These are phyloP conservation scores for Tokudaia muenninki DNA, from an alignment of 2,797 vertebrate genomes.

Conservation along the genomic window DNA sequence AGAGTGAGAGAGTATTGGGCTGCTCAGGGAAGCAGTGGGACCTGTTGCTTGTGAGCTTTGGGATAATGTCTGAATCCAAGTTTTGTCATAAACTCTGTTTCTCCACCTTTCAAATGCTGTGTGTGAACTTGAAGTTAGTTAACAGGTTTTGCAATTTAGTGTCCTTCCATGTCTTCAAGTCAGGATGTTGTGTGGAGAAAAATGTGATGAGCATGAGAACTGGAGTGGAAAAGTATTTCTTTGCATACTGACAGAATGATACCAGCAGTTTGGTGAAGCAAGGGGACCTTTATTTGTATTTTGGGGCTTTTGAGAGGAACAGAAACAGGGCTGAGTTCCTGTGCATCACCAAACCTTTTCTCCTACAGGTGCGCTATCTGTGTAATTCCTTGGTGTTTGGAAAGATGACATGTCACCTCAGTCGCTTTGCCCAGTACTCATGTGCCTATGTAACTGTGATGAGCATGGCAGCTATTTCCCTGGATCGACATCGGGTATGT, in stretches of 20 bases:
- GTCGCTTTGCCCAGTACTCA: conserved; percentile 91
- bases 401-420: conserved; percentile 90
- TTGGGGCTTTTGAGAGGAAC: neutral
- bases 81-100: conserved; percentile 7
- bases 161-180: neutral
- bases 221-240: conserved; percentile 23
- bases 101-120: neutral
- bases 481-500: conserved; percentile 90
- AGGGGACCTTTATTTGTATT: conserved; percentile 20
- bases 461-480: conserved; percentile 90
- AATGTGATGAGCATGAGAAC: neutral
- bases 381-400: conserved; percentile 91
- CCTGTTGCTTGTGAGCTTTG: conserved; percentile 30
- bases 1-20: neutral
- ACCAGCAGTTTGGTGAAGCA: neutral
- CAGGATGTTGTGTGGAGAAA: neutral
- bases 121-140: neutral
- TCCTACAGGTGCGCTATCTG: conserved; percentile 89
- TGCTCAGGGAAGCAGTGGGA: neutral
- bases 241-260: conserved; percentile 42
- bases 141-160: neutral
- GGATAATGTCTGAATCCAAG: neutral
- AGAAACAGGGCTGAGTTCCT: neutral
- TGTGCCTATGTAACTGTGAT: conserved; percentile 91
- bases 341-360: neutral